These are phyloP conservation scores for Oreonectes daqikongensis DNA, from an alignment of 2,797 vertebrate genomes.

Conservation along the genomic window DNA sequence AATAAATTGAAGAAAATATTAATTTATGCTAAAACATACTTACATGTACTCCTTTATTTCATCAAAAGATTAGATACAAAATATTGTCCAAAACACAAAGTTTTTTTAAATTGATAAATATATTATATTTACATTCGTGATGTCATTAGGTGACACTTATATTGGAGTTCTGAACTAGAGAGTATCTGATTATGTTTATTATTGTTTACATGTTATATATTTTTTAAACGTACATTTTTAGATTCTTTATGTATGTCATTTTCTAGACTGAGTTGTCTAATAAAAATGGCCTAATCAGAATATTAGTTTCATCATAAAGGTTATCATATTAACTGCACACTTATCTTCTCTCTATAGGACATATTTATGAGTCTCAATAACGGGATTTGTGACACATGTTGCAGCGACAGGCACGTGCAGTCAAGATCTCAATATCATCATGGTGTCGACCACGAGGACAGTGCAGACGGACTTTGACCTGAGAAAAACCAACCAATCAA, in stretches of 20 bases:
- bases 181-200: slow-evolving; percentile 21
- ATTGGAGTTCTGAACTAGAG: slow-evolving; percentile 28
- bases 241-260: background rate
- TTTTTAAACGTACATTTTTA: too few relatives aligned
- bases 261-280: background rate
- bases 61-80: slow-evolving; percentile 16
- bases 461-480: slow-evolving; percentile 88
- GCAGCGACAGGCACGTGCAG: slow-evolving; percentile 84
- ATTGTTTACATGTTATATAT: background rate
- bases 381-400: slow-evolving; percentile 88
- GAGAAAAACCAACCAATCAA: slow-evolving; percentile 10
- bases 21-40: too few relatives aligned
- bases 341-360: background rate
- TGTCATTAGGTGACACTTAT: slow-evolving; percentile 34
- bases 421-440: slow-evolving; percentile 83
- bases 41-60: slow-evolving; percentile 4
- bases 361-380: slow-evolving; percentile 71
- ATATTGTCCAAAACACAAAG: background rate
- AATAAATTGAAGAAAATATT: too few relatives aligned
- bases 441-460: slow-evolving; percentile 75
- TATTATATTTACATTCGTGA: slow-evolving; percentile 77
- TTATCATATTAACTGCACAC: background rate
- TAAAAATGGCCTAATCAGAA: background rate
- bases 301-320: background rate
- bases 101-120: slow-evolving; percentile 70